Base-by-base conservation (phyloP, 2,113 vertebrate genomes). In the Nicator chloris region DNA sequence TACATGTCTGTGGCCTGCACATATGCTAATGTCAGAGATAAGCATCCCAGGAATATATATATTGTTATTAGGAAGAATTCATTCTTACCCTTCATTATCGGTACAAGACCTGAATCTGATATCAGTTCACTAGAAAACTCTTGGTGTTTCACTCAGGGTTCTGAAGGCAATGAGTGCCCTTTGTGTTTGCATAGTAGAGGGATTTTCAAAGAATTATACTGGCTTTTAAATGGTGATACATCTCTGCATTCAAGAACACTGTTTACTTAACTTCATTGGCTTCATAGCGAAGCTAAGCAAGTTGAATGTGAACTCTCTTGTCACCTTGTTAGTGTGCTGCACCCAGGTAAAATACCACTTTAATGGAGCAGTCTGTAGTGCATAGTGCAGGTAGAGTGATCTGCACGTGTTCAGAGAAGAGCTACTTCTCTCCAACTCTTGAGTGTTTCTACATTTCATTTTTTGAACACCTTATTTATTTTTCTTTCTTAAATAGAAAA, bases 11-110 rank as follows among this genome's bases (percentile, higher is more conserved):
- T 88, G 84, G 83, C 94, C 82, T 92, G 57, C 72, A 86, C 68
- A 15, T 88, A 71, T 80, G 88, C 88, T 81, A 79, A 71, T 94
- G 40, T n/a, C 13, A 8, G 75, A 88, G 61, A 91, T 86, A 20
- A 78, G 31, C 57, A 86, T 90, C 72, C 57, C 49, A 84, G 92
- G 86, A 92, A 88, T 24, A 84, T 54, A 57, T 65, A 63, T 53
- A 59, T 90, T 92, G 65, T 94, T 75, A 83, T 61, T 84, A 88
- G 80, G 49, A 88, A 86, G 57, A 90, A 86, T 88, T 94, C 28
- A 75, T 88, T 78, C 49, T 91, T 81, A 68, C 16, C 21, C 30
- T 84, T 93, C 82, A 51, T 86, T 88, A 45, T 33, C 75, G 31
- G 23, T 65, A 60, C 56, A 68, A 82, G 76, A 88, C 64, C 51